Evolutionary conservation across 2,888 invertebrate species (phyloP), one percentile per base, ranked within the genome.

Genomic region (Ditula angustiorana): DNA sequence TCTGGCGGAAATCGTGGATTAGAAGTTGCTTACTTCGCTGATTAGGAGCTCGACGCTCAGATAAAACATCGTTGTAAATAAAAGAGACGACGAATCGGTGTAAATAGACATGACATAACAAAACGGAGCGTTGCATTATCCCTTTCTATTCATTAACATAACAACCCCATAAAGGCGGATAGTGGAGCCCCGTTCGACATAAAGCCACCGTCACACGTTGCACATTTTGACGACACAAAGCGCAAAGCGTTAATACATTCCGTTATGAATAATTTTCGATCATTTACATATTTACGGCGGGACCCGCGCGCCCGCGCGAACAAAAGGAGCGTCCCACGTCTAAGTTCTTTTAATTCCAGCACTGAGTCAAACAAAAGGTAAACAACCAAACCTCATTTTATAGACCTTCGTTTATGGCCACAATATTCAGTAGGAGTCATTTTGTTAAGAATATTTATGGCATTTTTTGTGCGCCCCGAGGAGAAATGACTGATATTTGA

Each of bases 381-480:
- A 87, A 88, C 86, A 87, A 87, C 87, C 82, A 81, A 87, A 87
- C 87, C 87, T 87, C 86, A 85, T 81, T 90, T 90, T 90, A 90
- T 89, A 86, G 85, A 85, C 83, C 83, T 80, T 73, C 75, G 82
- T 91, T 90, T 90, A 90, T 87, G 83, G 82, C 85, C 81, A 80
- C 86, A 87, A 88, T 90, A 89, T 90, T 89, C 90, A 89, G 91
- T 90, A 91, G 91, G 88, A 88, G 83, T 82, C 84, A 85, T 88
- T 90, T 87, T 88, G 90, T 91, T 90, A 86, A 83, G 80, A 84
- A 88, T 88, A 91, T 91, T 91, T 91, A 91, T 88, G 90, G 82
- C 82, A 75, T 86, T 88, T 89, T 90, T 90, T 89, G 87, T 88
- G 76, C 67, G 76, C 69, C 70, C 77, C 76, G 75, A 75, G 74